Evolutionary conservation across 2,113 vertebrate genomes (phyloP).

Genomic region (Emydocephalus ijimae): DNA sequence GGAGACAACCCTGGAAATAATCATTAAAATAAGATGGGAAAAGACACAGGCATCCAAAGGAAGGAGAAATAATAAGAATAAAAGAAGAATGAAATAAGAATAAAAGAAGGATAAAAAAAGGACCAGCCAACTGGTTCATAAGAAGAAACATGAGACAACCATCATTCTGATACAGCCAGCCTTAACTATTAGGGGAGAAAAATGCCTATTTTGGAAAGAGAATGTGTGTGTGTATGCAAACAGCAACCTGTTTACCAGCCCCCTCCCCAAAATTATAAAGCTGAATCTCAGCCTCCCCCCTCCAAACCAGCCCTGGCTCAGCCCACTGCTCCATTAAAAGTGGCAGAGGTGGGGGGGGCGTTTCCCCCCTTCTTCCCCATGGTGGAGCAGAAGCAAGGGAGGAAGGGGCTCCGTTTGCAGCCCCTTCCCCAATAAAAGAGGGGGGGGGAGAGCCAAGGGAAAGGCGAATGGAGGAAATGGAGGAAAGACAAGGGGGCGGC

Average conservation of each 20-base stretch:
- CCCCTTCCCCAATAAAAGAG: neutral
- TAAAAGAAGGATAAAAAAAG: neutral
- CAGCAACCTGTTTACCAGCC: neutral
- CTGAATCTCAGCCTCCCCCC: neutral
- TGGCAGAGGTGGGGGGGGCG: neutral
- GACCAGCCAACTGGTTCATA: too few relatives aligned
- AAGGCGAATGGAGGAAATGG: neutral
- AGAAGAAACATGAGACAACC: neutral
- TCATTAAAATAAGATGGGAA: too few relatives aligned
- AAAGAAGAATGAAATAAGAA: too few relatives aligned
- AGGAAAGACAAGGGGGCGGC: neutral
- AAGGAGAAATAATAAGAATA: neutral
- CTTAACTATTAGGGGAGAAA: neutral
- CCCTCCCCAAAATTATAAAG: neutral
- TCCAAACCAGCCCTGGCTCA: neutral
- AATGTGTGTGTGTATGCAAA: neutral
- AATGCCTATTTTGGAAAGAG: neutral
- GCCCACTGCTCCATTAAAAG: neutral
- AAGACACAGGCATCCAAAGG: neutral
- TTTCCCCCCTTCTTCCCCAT: neutral
- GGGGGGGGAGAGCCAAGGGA: neutral
- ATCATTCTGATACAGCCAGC: neutral
- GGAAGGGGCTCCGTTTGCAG: neutral
- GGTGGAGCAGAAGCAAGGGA: neutral
- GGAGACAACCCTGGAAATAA: too few relatives aligned